Conservation (phyloP, 2,113 vertebrate genomes). For the Philantomba maxwellii region DNA sequence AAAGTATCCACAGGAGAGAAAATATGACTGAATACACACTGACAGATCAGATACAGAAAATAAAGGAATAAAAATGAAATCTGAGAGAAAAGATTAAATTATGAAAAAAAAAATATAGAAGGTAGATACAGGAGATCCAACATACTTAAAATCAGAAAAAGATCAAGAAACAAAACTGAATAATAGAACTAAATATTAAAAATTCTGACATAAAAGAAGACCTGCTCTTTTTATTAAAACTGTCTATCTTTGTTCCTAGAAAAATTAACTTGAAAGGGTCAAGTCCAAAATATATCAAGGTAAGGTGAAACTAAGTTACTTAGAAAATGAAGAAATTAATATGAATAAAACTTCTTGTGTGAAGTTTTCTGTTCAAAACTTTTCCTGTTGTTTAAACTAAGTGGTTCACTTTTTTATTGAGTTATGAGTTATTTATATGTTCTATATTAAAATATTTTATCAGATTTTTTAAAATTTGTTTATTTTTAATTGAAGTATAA, state of each 20-base stretch:
- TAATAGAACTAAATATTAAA: background rate
- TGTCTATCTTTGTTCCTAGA: background rate
- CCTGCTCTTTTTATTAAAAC: background rate
- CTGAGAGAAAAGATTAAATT: background rate
- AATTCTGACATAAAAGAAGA: background rate
- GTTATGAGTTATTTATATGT: background rate
- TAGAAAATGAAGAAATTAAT: background rate
- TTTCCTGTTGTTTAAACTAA: background rate
- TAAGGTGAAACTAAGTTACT: background rate
- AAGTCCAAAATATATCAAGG: background rate
- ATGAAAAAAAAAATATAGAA: background rate
- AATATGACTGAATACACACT: background rate
- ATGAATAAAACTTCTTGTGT: background rate
- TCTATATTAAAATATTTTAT: background rate
- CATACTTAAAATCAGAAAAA: background rate
- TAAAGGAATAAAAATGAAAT: background rate
- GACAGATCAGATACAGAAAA: background rate
- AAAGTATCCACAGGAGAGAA: background rate
- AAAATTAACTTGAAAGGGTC: background rate
- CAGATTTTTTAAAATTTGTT: background rate
- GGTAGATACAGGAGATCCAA: background rate
- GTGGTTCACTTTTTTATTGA: background rate
- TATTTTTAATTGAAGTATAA: background rate
- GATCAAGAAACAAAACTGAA: background rate
- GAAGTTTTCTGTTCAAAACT: background rate